Evolutionary conservation across 2,888 invertebrate genomes (phyloP).

Genomic region (Dasysyrphus albostriatus): DNA sequence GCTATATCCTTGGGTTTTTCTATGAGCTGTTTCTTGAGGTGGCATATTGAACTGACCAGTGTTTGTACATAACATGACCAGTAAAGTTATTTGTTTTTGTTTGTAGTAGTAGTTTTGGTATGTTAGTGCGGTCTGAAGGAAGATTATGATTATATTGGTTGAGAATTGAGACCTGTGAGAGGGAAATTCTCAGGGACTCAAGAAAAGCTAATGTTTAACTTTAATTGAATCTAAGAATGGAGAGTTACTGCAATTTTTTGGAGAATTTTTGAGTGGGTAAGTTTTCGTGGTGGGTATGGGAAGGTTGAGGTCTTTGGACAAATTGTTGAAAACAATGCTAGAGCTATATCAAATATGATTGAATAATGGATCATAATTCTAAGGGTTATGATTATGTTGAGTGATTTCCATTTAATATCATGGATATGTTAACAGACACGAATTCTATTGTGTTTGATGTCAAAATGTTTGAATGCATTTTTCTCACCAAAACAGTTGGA

Average conservation of each 20-base stretch:
- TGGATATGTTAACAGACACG: no score
- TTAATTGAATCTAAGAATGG: conserved; percentile 7
- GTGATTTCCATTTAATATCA: neutral
- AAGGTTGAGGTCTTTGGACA: no score
- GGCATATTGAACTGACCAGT: conserved; percentile 52
- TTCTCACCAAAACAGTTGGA: no score
- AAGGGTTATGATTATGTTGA: neutral
- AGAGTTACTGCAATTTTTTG: conserved; percentile 26
- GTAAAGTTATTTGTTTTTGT: neutral
- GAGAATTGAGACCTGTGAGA: neutral
- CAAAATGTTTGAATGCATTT: no score
- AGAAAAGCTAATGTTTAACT: neutral
- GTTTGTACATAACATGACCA: conserved; percentile 14
- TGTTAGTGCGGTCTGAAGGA: conserved; percentile 15
- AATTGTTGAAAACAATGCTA: neutral
- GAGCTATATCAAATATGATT: neutral
- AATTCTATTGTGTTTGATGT: no score
- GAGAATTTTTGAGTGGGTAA: neutral
- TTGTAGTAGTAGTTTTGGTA: conserved; percentile 23
- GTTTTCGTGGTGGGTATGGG: no score
- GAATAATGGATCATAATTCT: neutral
- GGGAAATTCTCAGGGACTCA: conserved; percentile 3
- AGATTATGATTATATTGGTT: conserved; percentile 38
- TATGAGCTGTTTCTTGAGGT: conserved; percentile 20
- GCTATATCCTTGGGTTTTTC: conserved; percentile 26